A percentile compares a stretch with the other conserved stretches of the same genome.
These are phyloP conservation scores for Thalassoma bifasciatum DNA, from an alignment of 2,113 vertebrate species.

Conservation along the genomic window DNA sequence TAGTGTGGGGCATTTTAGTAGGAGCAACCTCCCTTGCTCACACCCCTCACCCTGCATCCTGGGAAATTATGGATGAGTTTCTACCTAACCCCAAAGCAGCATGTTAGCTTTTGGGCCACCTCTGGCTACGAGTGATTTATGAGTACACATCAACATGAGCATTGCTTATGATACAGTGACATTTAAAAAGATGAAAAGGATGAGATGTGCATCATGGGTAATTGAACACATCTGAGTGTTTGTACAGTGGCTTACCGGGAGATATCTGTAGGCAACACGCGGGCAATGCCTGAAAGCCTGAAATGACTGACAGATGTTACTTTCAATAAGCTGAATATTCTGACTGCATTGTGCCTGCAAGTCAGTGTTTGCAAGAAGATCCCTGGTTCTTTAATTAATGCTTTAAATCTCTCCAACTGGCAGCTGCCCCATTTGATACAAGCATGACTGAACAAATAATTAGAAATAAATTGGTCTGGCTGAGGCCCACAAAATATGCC, in stretches of 20 bases:
- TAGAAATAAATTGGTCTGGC: conserved; percentile 45
- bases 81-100: conserved; percentile 69
- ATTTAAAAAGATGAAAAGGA: conserved; percentile 70
- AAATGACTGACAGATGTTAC: conserved; percentile 56
- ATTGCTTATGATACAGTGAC: conserved; percentile 76
- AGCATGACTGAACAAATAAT: conserved; percentile 54
- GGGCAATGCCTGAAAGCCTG: conserved; percentile 26
- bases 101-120: conserved; percentile 72
- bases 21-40: conserved; percentile 57
- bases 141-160: conserved; percentile 72
- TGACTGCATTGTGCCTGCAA: background rate
- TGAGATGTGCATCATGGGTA: conserved; percentile 64
- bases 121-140: conserved; percentile 78
- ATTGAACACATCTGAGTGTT: conserved; percentile 62
- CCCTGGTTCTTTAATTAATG: conserved; percentile 31
- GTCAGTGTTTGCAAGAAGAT: conserved; percentile 31
- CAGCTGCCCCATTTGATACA: conserved; percentile 32
- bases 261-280: conserved; percentile 30
- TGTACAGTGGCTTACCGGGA: conserved; percentile 39
- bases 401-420: conserved; percentile 30
- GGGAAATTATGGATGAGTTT: conserved; percentile 78
- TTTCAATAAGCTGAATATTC: conserved; percentile 31
- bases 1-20: conserved; percentile 67
- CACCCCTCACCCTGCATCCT: conserved; percentile 64
- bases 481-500: conserved; percentile 42